Percentiles rank a stretch among this genome's conserved stretches.
Conservation (phyloP, 2,888 invertebrate genomes). For the Loripinus fragilis region DNA sequence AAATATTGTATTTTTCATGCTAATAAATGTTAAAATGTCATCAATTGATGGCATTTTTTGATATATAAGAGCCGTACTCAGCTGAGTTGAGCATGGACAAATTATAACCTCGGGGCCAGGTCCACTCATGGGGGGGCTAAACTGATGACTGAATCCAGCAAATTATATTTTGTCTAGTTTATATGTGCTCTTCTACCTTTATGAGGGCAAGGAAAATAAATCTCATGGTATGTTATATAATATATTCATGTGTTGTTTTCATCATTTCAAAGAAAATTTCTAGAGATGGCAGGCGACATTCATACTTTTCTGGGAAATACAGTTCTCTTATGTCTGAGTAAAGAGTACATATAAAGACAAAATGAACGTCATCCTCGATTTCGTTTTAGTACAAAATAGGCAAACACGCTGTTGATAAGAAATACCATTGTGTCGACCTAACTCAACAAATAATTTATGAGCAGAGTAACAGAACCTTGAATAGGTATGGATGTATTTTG, state of each 20-base stretch:
- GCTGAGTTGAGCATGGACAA: too few relatives aligned
- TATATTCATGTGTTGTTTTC: background rate
- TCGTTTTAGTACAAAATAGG: background rate
- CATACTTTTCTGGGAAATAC: background rate
- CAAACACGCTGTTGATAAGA: background rate
- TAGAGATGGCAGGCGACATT: background rate
- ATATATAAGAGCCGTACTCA: too few relatives aligned
- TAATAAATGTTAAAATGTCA: too few relatives aligned
- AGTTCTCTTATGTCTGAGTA: background rate
- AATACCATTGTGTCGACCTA: background rate
- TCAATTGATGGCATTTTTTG: too few relatives aligned
- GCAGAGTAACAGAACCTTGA: background rate
- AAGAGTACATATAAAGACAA: background rate
- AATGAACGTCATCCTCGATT: conserved; percentile 2
- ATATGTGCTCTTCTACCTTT: too few relatives aligned
- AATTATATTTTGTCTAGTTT: too few relatives aligned
- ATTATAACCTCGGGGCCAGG: too few relatives aligned
- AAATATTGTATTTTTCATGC: too few relatives aligned
- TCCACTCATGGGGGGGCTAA: too few relatives aligned
- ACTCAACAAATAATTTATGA: background rate
- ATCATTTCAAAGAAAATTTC: background rate
- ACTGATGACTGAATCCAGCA: too few relatives aligned
- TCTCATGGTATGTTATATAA: too few relatives aligned
- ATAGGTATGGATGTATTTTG: background rate
- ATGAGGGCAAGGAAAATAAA: too few relatives aligned